Evolutionary conservation across 2,888 invertebrate genomes (phyloP), one percentile per base, ranked within the genome.

Genomic region (Criorhina ranunculi): DNA sequence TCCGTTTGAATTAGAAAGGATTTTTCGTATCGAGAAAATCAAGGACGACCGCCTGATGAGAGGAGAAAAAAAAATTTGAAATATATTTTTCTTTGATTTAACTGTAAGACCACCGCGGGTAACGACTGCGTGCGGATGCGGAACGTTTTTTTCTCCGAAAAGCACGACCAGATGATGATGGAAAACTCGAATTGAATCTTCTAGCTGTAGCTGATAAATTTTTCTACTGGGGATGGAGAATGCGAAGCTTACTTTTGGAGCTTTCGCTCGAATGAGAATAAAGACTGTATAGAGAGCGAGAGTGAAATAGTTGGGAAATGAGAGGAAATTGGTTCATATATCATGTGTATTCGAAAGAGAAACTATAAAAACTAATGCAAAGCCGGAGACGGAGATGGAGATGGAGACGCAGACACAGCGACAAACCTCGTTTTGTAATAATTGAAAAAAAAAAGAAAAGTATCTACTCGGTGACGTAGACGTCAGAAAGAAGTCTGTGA

Each of bases 101-200:
- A 73, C 29, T 69, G 55, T 55, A 57, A 78, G 77, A 60, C 76
- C 55, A 76, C 70, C 70, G 69, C 80, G 75, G 70, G 31, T 37
- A 40, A 72, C 66, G 55, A 85, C 85, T 85, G 69, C 66, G 80
- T 80, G 66, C 85, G 85, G 80, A 79, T 85, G 85, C 69, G 70
- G 62, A 79, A 75, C 64, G 69, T 69, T 59, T 75, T 69, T 70
- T 79, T 79, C 80, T 80, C 70, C 85, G 59, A 60, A 75, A 82
- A 66, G 66, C 62, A 40, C 77, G 77, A 82, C 82, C 82, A 82
- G 82, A 82, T 82, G 82, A 72, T 77, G 76, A 72, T 78, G 77
- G 66, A 72, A 77, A 80, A 70, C 80, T 80, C 80, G 75, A 85
- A 70, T 70, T 53, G 59, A 76, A 85, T 85, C 85, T 85, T 70